Evolutionary conservation across 2,797 vertebrate species (phyloP), one percentile per base, ranked within the genome.

Genomic region (Micromesistius poutassou): DNA sequence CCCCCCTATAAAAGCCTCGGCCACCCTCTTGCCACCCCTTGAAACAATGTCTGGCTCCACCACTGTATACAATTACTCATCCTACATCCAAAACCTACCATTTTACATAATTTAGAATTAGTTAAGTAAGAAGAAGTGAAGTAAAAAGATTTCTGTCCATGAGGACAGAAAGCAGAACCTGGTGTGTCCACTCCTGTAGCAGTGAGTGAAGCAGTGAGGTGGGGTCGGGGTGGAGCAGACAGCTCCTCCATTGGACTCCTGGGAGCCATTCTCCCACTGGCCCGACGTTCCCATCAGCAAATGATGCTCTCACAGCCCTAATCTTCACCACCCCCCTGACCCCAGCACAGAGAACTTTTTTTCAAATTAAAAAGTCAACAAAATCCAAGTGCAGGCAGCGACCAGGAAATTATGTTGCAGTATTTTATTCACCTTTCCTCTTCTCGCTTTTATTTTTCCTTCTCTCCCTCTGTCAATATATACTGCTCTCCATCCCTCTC

Each of bases 241-340:
- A 6, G 55, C 22, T 62, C 55, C 22, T 62, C 55, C 22, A 62
- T 62, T 62, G 19, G 55, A 62, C 19, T 22, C 50, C 55, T 62
- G 22, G 22, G 22, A 1, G 55, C 55, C 55, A 25, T 22, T 62
- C 22, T 55, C 55, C 22, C 28, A 77, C 78, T 35, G 35, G 35
- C 50, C 82, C 31, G 28, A 87, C 84, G 80, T 88, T 88, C 83
- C 80, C 85, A 73, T 76, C 84, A 74, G 28, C 84, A 78, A 83
- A 80, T 82, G 85, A 88, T 82, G 86, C 83, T 84, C 75, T 86
- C 82, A 55, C 79, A 79, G 84, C 74, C 79, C 74, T 84, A 82
- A 88, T 87, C 83, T 82, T 84, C 82, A 78, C 12, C 71, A 74
- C 25, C 78, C 79, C 76, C 0, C 30, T n/a, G 14, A 71, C 50